Evolutionary conservation across 2,113 vertebrate genomes (phyloP), one percentile per base, ranked within the genome.

Genomic region (Cololabis saira): DNA sequence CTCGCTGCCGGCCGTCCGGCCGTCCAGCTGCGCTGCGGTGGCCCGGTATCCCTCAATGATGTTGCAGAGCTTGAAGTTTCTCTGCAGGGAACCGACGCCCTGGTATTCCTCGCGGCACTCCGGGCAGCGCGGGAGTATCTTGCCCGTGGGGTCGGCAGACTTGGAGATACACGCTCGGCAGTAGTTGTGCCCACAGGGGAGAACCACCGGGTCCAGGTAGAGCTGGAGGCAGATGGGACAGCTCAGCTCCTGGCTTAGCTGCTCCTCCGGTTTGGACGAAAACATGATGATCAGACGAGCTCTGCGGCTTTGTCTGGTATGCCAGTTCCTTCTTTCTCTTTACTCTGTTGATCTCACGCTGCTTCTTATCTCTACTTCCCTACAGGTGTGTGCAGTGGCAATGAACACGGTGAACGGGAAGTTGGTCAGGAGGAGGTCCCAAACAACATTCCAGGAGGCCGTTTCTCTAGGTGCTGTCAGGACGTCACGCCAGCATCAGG

Each of bases 161-260:
- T 71, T 67, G 56, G 1, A 3, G 66, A 93, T 89, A 7, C 92
- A 93, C 18, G 13, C 53, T n/a, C 33, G 59, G 6, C 92, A 93
- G 82, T 91, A 93, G 84, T 87, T 93, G 85, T 93, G 92, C 5
- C 92, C 90, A 18, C 92, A 93, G 10, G 91, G 91, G 33, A 93
- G 88, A 21, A 78, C 68, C 52, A 93, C 78, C 0, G 92, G 92
- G 16, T 92, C 74, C 0, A 37, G 61, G 74, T 65, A 93, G 18
- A 93, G 75, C 61, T 92, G 90, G 0, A 93, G 78, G 72, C 92
- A 93, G 66, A 93, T 91, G 0, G 92, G 80, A 43, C 92, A 93
- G 74, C 84, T 92, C 59, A 92, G 82, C 70, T 92, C 91, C 2
- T 61, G 19, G 22, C 52, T 78, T 0, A 93, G 82, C 33, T 73